phyloP scores from a whole-genome alignment of 1,140 invertebrate genomes.

The Apis mellifera region Amel_HAv3.1 CM009940.2:8474501-8475000 shows the following conservation, averaged over 20 bases:
- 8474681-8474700: background rate
- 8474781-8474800: constrained; percentile 19
- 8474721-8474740: constrained; percentile 11
- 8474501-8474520: background rate
- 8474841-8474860: background rate
- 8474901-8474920: too few species aligned
- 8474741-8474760: constrained; percentile 13
- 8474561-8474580: constrained; percentile 42
- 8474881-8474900: background rate
- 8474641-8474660: constrained; percentile 39
- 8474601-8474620: constrained; percentile 21
- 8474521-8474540: background rate
- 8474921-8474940: background rate
- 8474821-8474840: background rate
- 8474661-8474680: background rate
- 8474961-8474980: background rate
- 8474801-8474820: background rate
- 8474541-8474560: constrained; percentile 8
- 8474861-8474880: too few species aligned
- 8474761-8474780: constrained; percentile 6
- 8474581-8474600: background rate
- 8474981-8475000: background rate
- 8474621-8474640: constrained; percentile 27
- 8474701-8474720: background rate
- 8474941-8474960: background rate